Evolutionary conservation across 2,888 invertebrate genomes (phyloP).

Genomic region (Timema cristinae): DNA sequence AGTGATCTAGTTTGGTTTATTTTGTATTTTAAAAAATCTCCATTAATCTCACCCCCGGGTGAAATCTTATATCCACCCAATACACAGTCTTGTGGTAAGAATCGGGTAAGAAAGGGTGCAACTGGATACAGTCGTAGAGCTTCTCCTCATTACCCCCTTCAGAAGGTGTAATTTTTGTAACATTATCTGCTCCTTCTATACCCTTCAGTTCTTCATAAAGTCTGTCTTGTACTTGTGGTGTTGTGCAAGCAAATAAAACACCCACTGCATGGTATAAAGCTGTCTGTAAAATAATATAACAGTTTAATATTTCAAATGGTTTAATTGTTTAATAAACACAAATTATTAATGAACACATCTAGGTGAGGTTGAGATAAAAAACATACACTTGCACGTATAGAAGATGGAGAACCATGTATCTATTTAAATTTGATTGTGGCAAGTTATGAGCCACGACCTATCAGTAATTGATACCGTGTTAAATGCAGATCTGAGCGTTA

Average conservation of each 20-base stretch:
- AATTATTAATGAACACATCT: background rate
- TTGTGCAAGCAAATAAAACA: conserved; percentile 64
- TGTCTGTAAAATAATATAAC: conserved; percentile 54
- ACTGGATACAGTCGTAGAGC: conserved; percentile 81
- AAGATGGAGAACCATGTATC: background rate
- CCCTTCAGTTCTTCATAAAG: conserved; percentile 48
- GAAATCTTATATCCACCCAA: conserved; percentile 69
- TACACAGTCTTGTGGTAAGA: conserved; percentile 61
- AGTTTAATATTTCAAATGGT: conserved; percentile 1
- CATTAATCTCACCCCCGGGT: conserved; percentile 58
- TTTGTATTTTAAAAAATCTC: too few species aligned
- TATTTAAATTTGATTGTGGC: too few species aligned
- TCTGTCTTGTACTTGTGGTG: conserved; percentile 54
- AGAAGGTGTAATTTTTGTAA: conserved; percentile 47
- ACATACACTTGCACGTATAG: background rate
- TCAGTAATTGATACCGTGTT: too few species aligned
- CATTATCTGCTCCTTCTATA: conserved; percentile 36
- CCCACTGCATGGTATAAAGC: conserved; percentile 81
- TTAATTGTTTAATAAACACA: background rate
- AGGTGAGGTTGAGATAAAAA: background rate
- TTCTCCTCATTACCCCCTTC: conserved; percentile 70
- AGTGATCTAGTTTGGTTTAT: too few species aligned
- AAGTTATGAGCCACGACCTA: too few species aligned
- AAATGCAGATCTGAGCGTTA: too few species aligned
- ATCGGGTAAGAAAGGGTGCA: conserved; percentile 82